These are phyloP conservation scores for Nylanderia fulva DNA, from an alignment of 1,140 invertebrate genomes.

Conservation along the genomic window DNA sequence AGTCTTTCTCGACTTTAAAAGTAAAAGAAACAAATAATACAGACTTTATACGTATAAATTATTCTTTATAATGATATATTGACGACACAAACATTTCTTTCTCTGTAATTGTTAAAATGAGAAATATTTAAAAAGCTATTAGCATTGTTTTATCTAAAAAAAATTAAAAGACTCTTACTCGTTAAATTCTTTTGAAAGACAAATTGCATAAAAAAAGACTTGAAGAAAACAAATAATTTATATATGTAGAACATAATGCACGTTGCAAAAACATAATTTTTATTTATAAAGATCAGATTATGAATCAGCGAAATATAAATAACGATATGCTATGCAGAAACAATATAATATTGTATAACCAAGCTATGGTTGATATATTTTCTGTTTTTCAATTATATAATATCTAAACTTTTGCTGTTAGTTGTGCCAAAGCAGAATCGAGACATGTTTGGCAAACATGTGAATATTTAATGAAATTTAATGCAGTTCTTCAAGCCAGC, in stretches of 20 bases:
- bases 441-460: background rate
- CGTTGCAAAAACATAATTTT: background rate
- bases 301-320: background rate
- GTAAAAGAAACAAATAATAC: background rate
- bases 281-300: slow-evolving; percentile 20
- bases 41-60: background rate
- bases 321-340: background rate
- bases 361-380: background rate
- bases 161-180: too few species aligned
- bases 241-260: background rate
- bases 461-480: slow-evolving; percentile 57
- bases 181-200: slow-evolving; percentile 12
- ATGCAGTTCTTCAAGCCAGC: slow-evolving; percentile 45
- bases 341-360: background rate
- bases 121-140: background rate
- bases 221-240: background rate
- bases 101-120: background rate
- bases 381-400: background rate
- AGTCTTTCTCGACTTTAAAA: background rate
- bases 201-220: background rate
- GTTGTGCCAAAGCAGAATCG: slow-evolving; percentile 17
- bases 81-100: background rate
- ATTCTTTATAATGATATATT: background rate
- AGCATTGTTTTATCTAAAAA: too few species aligned
- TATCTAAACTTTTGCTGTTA: background rate